Evolutionary conservation across 1,140 invertebrate genomes (phyloP), one percentile per base, ranked within the genome.

Genomic region (Aphaenogaster rudis): DNA sequence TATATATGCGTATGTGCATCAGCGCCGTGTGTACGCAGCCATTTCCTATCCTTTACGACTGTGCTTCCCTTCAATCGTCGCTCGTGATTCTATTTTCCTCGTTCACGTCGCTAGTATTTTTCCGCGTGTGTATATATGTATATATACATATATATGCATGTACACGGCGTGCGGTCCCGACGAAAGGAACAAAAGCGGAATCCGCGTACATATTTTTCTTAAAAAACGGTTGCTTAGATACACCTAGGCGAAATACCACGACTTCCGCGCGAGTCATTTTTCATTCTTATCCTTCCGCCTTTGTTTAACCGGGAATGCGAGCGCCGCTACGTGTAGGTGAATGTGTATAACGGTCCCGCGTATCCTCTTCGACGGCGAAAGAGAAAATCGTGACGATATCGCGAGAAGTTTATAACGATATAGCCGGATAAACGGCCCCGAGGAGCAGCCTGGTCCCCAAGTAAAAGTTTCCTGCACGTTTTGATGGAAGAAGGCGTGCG

Each of bases 391-490:
- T 76, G 84, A 90, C 77, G 79, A 64, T 89, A 92, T 91, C 90
- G 78, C 69, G 67, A 36, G 52, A 90, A 90, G 67, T 91, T 92
- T 86, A 74, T 88, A 91, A 88, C 79, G 86, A 92, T 88, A 79
- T 54, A 86, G 57, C 57, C 28, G 78, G 85, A 88, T 90, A 88
- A 89, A 81, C 81, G 84, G 67, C n/a, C 72, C 39, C 9, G 50
- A 74, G 61, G 63, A 28, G 88, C 36, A 63, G 71, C 71, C 45
- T 17, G 86, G 88, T 90, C 84, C 63, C 80, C 42, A 11, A 84
- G 87, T 84, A 71, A 91, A 93, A 93, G 85, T 93, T 93, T 88
- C 76, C 71, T 91, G 88, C 92, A 86, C 88, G 88, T 92, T 92
- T 92, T 91, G 92, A 93, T 91, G 88, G 91, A 89, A 89, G 91